phyloP scores from a whole-genome alignment of 2,113 vertebrate species.

The Ptychochromis oligacanthus region DNA sequence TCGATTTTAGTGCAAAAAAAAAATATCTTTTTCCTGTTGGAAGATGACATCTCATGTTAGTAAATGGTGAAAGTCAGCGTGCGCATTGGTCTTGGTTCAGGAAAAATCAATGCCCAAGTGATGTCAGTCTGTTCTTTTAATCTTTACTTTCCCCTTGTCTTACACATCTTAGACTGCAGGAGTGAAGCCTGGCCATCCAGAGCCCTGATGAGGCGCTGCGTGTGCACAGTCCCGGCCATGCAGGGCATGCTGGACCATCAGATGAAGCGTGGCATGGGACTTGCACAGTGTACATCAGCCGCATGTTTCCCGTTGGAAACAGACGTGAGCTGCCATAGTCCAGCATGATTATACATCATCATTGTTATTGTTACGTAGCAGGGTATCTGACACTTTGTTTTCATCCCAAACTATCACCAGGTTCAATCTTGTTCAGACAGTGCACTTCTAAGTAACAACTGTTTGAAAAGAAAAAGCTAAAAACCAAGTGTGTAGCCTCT shows the following conservation, averaged over 20 bases:
- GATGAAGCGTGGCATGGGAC: slow-evolving; percentile 51
- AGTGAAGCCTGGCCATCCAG: slow-evolving; percentile 48
- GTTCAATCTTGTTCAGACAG: slow-evolving; percentile 48
- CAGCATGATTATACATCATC: slow-evolving; percentile 31
- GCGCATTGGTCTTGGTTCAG: slow-evolving; percentile 11
- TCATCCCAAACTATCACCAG: slow-evolving; percentile 19
- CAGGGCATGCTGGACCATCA: slow-evolving; percentile 68
- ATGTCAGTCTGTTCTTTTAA: slow-evolving; percentile 14
- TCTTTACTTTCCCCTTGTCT: slow-evolving; percentile 15
- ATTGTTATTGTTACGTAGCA: slow-evolving; percentile 7
- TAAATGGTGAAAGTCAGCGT: slow-evolving; percentile 46
- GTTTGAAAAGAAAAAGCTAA: slow-evolving; percentile 10
- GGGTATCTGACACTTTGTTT: slow-evolving; percentile 5
- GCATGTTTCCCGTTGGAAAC: slow-evolving; percentile 50
- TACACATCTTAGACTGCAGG: slow-evolving; percentile 30
- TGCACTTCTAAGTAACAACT: slow-evolving; percentile 77
- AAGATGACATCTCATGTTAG: slow-evolving; percentile 76
- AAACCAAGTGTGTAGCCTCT: slow-evolving; percentile 21
- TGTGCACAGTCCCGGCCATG: slow-evolving; percentile 70
- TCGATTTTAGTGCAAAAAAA: slow-evolving; percentile 40
- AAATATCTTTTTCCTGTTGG: slow-evolving; percentile 71
- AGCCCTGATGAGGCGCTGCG: slow-evolving; percentile 71
- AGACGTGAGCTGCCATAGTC: slow-evolving; percentile 36
- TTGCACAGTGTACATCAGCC: slow-evolving; percentile 26
- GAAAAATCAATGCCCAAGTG: slow-evolving; percentile 51